phyloP scores from a whole-genome alignment of 2,888 invertebrate species.

The Drosophila kokeensis region DNA sequence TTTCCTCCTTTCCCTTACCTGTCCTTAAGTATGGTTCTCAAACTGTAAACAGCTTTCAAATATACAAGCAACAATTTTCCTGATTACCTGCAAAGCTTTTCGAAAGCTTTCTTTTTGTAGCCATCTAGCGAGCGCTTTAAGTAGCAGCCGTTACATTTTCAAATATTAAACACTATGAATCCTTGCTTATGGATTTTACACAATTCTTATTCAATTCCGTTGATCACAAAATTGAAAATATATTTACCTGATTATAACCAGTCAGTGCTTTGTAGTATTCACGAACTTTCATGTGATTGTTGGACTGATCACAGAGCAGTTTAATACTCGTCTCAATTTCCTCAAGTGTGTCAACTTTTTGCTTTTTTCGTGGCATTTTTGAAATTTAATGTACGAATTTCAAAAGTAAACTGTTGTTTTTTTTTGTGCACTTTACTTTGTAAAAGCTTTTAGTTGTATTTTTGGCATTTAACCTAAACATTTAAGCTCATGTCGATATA shows the following conservation, averaged over 20 bases:
- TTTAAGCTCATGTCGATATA: not conserved
- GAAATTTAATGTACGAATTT: not conserved
- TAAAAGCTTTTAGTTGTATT: not conserved
- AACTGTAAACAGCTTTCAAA: not conserved
- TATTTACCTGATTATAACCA: conserved; percentile 90
- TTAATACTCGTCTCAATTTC: conserved; percentile 87
- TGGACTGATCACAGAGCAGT: conserved; percentile 91
- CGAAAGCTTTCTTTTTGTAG: not conserved
- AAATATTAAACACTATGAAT: not conserved
- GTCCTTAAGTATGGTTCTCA: not conserved
- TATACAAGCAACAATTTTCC: not conserved
- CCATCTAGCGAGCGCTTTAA: conserved; percentile 26
- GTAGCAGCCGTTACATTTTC: conserved; percentile 13
- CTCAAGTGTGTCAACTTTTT: conserved; percentile 84
- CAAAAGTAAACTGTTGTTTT: not conserved
- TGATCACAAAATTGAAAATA: not conserved
- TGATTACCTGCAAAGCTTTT: not conserved
- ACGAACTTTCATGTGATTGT: conserved; percentile 91
- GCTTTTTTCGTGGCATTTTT: conserved; percentile 81
- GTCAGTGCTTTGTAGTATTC: conserved; percentile 90
- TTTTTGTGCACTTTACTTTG: not conserved
- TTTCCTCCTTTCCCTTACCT: too few species aligned
- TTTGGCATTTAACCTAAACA: not conserved
- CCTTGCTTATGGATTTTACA: not conserved
- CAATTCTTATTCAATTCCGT: not conserved